Base-by-base conservation (phyloP, 2,113 vertebrate species). In the Orycteropus afer region DNA sequence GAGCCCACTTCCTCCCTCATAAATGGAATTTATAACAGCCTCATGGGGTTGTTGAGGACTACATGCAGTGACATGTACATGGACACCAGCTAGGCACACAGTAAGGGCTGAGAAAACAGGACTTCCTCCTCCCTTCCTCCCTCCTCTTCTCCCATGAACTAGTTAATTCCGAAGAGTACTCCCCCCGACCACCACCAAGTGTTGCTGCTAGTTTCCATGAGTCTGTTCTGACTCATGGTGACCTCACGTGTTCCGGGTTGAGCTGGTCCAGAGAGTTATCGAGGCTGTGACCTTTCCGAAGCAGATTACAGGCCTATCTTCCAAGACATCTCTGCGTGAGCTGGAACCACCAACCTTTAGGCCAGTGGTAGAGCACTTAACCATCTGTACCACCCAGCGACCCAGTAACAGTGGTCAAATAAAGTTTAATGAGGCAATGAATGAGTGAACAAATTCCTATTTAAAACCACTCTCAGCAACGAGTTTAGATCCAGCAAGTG, bases 401-500 rank as follows among this genome's bases (percentile, higher is more conserved):
- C 65, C 65, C 65, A 32, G 65, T 8, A 55, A 14, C 45, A 34
- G 9, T 17, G 45, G 37, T 51, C 67, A 63, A 20, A 6, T 37
- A 51, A 51, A 55, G 53, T 4, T 27, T 59, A 81, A 63, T 1
- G n/a, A 45, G 45, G 17, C 32, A 71, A 88, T 67, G 51, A 55
- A 71, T 14, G 13, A 53, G 53, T 10, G 45, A 65, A 55, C 53
- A 78, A 63, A 57, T 57, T 42, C 10, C 7, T 9, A 57, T 40
- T 55, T 27, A 49, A 82, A 76, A 18, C 4, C 69, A 1, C 23
- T 67, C 22, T 45, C 9, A 8, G 47, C 25, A 12, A 77, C 67
- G 78, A 80, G 47, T 4, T 32, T n/a, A 96, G 94, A 91, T 40
- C 89, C 77, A 95, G 90, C 45, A 78, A 34, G 45, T 53, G 49